Base-by-base conservation (phyloP, 2,888 invertebrate genomes). In the Lithophane leautieri region DNA sequence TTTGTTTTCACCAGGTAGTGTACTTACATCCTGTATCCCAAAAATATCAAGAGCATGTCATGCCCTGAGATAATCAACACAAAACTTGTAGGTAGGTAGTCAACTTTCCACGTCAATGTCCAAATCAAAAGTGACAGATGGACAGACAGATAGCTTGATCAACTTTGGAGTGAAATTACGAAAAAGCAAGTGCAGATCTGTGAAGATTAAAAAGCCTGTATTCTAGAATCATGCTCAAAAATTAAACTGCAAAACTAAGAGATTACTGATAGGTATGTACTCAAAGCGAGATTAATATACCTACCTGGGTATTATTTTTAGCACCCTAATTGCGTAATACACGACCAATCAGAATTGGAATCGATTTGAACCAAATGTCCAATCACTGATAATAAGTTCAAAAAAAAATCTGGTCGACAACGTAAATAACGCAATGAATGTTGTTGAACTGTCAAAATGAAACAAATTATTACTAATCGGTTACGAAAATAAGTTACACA, bases 41-140 rank as follows among this genome's bases (percentile, higher is more conserved):
- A 69, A n/a, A 44, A 69, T 1, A n/a, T 9, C 14, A 54, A 54
- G n/a, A 34, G 7, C 61, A n/a, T 14, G n/a, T 34, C 3, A 34
- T 28, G 16, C n/a, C n/a, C n/a, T 19, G n/a, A 60, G 6, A 16
- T 34, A 50, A 42, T 12, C 11, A 3, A n/a, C 16, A 4, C 25
- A 25, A 25, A 47, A 50, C 42, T 67, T 52, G 25, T 52, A 34
- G 34, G 25, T 52, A 34, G 34, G 34, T 34, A 22, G 34, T 16
- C 34, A 74, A 40, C 7, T 69, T 65, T 80, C 58, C 16, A 60
- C n/a, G 25, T 54, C 22, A 68, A 40, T 60, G 22, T 9, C 25
- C 67, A 54, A 42, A 62, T 25, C 60, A 50, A 60, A 74, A 69
- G 60, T 75, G 54, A 56, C 65, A 76, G 68, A 75, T 68, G 14